Percentiles rank a stretch among this genome's conserved stretches.
These are phyloP conservation scores for Macropis europaea DNA, from an alignment of 2,888 invertebrate species.

Conservation along the genomic window DNA sequence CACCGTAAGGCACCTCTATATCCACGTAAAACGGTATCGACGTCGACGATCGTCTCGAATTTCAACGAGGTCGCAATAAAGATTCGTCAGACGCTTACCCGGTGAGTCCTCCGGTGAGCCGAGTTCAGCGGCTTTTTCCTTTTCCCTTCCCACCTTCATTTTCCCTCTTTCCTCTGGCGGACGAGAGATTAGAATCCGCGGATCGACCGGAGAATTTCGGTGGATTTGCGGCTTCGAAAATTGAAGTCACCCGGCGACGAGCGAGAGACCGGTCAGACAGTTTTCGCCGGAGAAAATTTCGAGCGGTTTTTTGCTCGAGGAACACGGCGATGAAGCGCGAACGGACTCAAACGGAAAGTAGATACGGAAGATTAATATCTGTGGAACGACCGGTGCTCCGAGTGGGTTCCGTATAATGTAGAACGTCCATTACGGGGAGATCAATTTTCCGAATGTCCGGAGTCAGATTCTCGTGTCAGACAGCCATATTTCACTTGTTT, in stretches of 20 bases:
- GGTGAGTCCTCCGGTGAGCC: slow-evolving; percentile 25
- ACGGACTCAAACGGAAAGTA: too few relatives aligned
- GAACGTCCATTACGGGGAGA: too few relatives aligned
- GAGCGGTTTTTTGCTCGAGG: too few relatives aligned
- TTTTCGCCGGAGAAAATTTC: not conserved
- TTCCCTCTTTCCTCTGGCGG: not conserved
- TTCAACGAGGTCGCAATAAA: slow-evolving; percentile 66
- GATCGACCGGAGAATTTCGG: slow-evolving; percentile 1
- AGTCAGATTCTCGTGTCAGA: too few relatives aligned
- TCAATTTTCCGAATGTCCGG: too few relatives aligned
- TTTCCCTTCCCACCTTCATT: not conserved
- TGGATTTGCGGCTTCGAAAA: slow-evolving; percentile 12
- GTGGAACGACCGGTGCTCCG: too few relatives aligned
- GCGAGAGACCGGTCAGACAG: not conserved
- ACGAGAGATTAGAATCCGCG: slow-evolving; percentile 41
- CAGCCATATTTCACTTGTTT: too few relatives aligned
- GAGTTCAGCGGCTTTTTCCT: slow-evolving; percentile 41
- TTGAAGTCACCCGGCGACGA: slow-evolving; percentile 9
- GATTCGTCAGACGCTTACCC: slow-evolving; percentile 54
- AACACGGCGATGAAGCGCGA: too few relatives aligned
- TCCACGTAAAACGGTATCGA: slow-evolving; percentile 69
- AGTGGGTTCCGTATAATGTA: too few relatives aligned
- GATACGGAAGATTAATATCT: too few relatives aligned
- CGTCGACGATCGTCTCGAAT: slow-evolving; percentile 66
- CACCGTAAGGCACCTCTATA: slow-evolving; percentile 71